Evolutionary conservation across 2,113 vertebrate genomes (phyloP).

Genomic region (Cettia cetti): DNA sequence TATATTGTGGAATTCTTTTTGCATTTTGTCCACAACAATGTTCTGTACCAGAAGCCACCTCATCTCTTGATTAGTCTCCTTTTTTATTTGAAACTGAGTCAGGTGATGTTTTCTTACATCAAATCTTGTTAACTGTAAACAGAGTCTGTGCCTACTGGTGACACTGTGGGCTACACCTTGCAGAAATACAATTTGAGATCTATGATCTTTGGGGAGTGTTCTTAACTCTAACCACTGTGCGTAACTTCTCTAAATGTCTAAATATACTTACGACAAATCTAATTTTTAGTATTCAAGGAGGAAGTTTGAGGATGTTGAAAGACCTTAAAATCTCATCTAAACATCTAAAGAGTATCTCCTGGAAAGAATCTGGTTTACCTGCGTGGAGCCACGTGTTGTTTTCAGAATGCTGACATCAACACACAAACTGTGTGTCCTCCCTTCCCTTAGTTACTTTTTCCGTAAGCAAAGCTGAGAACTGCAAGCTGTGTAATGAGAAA

Average conservation of each 20-base stretch:
- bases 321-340: not conserved
- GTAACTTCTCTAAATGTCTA: not conserved
- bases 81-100: not conserved
- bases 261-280: not conserved
- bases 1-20: not conserved
- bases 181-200: not conserved
- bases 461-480: not conserved
- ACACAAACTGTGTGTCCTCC: no score
- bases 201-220: not conserved
- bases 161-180: not conserved
- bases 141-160: not conserved
- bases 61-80: not conserved
- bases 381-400: accelerated
- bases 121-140: not conserved
- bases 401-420: not conserved
- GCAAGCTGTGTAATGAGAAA: not conserved
- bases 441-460: not conserved
- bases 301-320: not conserved
- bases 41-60: not conserved
- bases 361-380: not conserved
- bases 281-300: not conserved
- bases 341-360: not conserved
- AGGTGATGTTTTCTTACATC: not conserved
- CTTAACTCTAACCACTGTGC: not conserved
- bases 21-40: not conserved